phyloP scores from a whole-genome alignment of 2,797 vertebrate genomes.

The Nothura maculosa region DNA sequence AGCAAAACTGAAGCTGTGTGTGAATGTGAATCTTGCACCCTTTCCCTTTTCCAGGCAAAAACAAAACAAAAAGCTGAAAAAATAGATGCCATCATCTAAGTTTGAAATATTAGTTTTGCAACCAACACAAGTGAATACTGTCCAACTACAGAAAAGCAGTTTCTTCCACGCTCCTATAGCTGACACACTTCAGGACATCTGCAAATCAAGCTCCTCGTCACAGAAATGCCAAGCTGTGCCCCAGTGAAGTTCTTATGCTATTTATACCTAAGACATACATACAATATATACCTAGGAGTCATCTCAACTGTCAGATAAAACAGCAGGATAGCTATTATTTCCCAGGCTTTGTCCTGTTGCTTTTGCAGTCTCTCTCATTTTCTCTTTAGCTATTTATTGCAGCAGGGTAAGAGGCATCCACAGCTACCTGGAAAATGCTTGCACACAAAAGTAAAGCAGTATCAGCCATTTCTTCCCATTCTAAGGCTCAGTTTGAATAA shows the following conservation, averaged over 20 bases:
- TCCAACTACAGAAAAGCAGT: not conserved
- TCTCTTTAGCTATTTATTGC: not conserved
- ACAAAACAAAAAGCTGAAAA: not conserved
- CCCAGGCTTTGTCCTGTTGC: not conserved
- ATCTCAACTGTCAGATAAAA: not conserved
- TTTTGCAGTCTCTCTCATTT: not conserved
- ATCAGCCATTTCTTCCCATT: not conserved
- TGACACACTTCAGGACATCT: accelerated
- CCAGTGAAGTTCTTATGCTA: not conserved
- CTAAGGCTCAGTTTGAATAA: not conserved
- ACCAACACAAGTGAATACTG: not conserved
- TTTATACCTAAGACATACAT: not conserved
- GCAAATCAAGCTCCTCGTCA: not conserved
- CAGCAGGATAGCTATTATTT: not conserved
- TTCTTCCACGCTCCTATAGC: not conserved
- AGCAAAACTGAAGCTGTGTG: not conserved
- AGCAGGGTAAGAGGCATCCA: accelerated
- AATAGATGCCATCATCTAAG: not conserved
- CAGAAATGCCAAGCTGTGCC: not conserved
- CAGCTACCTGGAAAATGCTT: not conserved
- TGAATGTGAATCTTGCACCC: not conserved
- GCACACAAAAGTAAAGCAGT: not conserved
- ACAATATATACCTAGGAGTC: constrained; percentile 6
- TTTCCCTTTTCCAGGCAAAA: not conserved
- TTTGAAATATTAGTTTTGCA: not conserved